These are phyloP conservation scores for Abramis brama DNA, from an alignment of 2,113 vertebrate genomes.

Conservation along the genomic window DNA sequence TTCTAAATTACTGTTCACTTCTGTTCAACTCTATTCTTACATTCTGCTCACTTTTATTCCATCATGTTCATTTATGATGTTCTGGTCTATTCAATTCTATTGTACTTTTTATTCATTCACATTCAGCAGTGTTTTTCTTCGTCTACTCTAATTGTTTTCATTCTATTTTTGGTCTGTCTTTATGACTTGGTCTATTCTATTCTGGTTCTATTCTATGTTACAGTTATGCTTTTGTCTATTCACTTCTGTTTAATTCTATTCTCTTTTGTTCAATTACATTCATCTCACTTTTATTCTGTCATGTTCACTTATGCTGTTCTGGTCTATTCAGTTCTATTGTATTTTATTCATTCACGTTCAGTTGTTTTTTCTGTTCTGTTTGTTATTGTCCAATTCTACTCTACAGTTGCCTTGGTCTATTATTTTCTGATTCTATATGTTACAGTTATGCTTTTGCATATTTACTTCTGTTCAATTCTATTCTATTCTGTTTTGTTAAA, in stretches of 20 bases:
- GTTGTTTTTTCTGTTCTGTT: background rate
- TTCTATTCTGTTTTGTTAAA: background rate
- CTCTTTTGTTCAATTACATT: background rate
- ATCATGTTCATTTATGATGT: background rate
- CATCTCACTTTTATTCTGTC: background rate
- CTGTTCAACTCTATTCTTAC: background rate
- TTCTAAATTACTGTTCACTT: background rate
- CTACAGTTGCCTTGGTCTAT: background rate
- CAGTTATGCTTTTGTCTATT: background rate
- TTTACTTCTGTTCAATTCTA: background rate
- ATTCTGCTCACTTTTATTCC: background rate
- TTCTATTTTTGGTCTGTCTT: background rate
- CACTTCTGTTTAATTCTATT: background rate
- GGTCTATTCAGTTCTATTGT: background rate
- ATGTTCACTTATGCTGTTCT: background rate
- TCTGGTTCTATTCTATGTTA: background rate
- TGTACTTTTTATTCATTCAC: background rate
- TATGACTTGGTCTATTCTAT: background rate
- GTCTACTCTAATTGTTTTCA: background rate
- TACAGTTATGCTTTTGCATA: background rate
- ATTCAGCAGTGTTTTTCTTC: background rate
- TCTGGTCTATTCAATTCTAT: background rate
- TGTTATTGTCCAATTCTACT: background rate
- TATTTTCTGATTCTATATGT: background rate
- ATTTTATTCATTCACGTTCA: background rate